Percentiles rank a stretch among this genome's conserved stretches.
These are phyloP conservation scores for Onchidella celtica DNA, from an alignment of 2,888 invertebrate genomes.

Conservation along the genomic window DNA sequence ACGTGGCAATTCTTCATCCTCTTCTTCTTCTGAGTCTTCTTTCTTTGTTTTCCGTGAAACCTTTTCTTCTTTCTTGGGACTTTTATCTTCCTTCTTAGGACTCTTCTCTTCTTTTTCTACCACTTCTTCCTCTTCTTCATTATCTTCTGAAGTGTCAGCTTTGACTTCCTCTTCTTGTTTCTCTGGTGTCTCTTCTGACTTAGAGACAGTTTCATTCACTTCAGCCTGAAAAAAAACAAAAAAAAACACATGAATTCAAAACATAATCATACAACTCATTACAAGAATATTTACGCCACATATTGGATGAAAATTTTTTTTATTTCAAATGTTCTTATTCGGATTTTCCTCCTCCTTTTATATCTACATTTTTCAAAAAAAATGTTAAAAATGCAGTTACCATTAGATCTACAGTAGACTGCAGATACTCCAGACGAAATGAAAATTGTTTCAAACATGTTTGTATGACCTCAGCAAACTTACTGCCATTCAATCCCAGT, in stretches of 20 bases:
- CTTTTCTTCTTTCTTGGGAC: constrained; percentile 40
- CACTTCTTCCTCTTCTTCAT: constrained; percentile 39
- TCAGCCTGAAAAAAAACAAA: constrained; percentile 3
- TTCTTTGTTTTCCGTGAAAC: constrained; percentile 31
- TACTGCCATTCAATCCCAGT: no score
- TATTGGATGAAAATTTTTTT: neutral
- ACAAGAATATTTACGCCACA: neutral
- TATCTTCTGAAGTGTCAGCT: no score
- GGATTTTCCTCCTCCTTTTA: no score
- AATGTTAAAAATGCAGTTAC: no score
- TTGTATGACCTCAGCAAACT: no score
- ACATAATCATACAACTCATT: neutral
- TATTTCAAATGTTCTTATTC: no score
- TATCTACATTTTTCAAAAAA: no score
- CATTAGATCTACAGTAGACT: no score
- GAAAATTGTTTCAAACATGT: no score
- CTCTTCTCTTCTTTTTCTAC: constrained; percentile 22
- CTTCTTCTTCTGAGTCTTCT: constrained; percentile 42
- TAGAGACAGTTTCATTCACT: constrained; percentile 32
- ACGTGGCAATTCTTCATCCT: constrained; percentile 63
- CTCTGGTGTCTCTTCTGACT: constrained; percentile 37
- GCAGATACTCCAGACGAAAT: no score
- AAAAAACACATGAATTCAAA: neutral
- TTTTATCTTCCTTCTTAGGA: constrained; percentile 33
- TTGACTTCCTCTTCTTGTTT: constrained; percentile 50